Percentiles rank a stretch among this genome's conserved stretches.
phyloP scores from a whole-genome alignment of 2,113 vertebrate genomes.

The Pseudorectes ferrugineus region DNA sequence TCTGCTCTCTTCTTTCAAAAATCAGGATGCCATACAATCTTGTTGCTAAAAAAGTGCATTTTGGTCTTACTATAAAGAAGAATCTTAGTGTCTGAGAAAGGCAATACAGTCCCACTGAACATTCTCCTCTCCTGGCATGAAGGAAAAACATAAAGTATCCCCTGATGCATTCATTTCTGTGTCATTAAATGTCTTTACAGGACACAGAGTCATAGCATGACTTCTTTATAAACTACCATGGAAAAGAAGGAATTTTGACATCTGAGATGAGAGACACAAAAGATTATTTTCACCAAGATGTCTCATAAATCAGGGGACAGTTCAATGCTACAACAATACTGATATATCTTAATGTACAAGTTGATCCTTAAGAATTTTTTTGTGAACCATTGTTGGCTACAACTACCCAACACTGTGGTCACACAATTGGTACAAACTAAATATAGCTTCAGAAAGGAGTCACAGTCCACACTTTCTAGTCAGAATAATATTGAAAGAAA shows the following conservation, averaged over 20 bases:
- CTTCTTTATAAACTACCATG: neutral
- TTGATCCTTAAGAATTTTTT: neutral
- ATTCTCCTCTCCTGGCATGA: neutral
- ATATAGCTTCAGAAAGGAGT: neutral
- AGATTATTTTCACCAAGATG: neutral
- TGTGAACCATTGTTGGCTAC: fast-evolving
- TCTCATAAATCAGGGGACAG: neutral
- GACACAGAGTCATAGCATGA: neutral
- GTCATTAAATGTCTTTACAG: neutral
- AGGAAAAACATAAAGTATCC: neutral
- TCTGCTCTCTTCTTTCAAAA: neutral
- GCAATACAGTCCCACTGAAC: neutral
- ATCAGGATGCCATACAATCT: neutral
- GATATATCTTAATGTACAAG: neutral
- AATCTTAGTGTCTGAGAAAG: neutral
- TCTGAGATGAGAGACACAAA: neutral
- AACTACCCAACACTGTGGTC: neutral
- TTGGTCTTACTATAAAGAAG: neutral
- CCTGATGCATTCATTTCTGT: neutral
- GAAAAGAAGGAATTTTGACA: neutral
- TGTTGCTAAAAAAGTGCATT: neutral
- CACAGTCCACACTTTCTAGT: neutral
- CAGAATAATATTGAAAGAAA: neutral
- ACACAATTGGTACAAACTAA: neutral
- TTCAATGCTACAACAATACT: neutral